Percentiles rank a stretch among this genome's conserved stretches.
These are phyloP conservation scores for Aurelia sp. DNA, from an alignment of 30 jellyfish, hydroid and myxozoan species.

Conservation along the genomic window DNA sequence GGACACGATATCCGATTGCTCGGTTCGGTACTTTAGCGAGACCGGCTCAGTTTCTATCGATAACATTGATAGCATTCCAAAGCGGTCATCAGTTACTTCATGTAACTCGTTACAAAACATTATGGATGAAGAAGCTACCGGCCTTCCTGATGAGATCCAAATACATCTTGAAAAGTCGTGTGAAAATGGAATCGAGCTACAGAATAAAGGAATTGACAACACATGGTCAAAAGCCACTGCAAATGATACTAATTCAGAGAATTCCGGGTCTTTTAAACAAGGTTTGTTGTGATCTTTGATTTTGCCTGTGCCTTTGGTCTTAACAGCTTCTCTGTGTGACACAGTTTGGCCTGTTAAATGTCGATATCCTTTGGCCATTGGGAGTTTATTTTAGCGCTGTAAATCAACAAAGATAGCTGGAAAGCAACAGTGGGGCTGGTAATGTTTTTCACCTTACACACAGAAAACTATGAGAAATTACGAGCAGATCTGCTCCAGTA, in stretches of 20 bases:
- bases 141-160: neutral
- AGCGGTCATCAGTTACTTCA: slow-evolving; percentile 1
- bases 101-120: slow-evolving; percentile 3
- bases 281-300: slow-evolving; percentile 2
- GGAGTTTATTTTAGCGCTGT: too few species aligned
- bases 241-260: neutral
- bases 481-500: too few species aligned
- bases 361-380: too few species aligned
- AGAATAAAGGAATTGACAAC: slow-evolving; percentile 7
- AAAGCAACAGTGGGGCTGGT: too few species aligned
- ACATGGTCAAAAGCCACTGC: neutral
- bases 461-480: too few species aligned
- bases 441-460: too few species aligned
- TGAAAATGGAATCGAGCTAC: neutral
- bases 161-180: neutral
- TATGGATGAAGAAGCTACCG: slow-evolving; percentile 20
- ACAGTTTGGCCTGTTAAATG: too few species aligned
- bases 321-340: too few species aligned
- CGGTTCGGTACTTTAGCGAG: slow-evolving; percentile 59
- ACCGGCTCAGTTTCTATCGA: slow-evolving; percentile 11
- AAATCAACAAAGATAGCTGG: too few species aligned
- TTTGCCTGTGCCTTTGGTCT: too few species aligned
- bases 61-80: neutral
- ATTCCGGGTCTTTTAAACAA: neutral
- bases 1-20: slow-evolving; percentile 41